These are phyloP conservation scores for Nannoperca australis DNA, from an alignment of 2,797 vertebrate species.

Conservation along the genomic window DNA sequence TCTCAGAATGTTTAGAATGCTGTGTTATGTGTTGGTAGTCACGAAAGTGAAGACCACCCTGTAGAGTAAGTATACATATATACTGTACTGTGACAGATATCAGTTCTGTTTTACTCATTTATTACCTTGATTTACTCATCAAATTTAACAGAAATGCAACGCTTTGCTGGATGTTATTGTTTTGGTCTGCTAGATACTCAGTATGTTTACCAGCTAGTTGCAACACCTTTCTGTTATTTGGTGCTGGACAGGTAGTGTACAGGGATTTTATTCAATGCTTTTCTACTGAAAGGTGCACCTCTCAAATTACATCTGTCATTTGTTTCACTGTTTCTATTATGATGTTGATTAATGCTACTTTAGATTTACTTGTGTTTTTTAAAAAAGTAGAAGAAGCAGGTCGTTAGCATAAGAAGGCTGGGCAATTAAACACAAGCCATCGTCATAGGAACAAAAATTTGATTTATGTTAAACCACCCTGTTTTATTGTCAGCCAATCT, in stretches of 20 bases:
- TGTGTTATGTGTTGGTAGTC: too few species aligned
- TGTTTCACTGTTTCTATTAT: neutral
- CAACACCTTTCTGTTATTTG: neutral
- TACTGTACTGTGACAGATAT: neutral
- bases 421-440: neutral
- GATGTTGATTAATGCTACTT: neutral
- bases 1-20: neutral
- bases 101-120: neutral
- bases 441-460: neutral
- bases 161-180: neutral
- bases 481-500: neutral
- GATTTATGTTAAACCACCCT: neutral
- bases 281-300: neutral
- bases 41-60: too few species aligned
- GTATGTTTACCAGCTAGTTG: neutral
- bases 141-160: neutral
- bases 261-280: too few species aligned
- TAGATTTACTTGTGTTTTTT: neutral
- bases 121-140: neutral
- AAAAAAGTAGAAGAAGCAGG: neutral
- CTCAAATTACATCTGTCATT: neutral
- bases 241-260: too few species aligned
- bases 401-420: neutral
- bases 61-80: too few species aligned
- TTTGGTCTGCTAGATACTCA: neutral